Conservation (phyloP, 2,797 vertebrate species). For the Calcarius lapponicus region DNA sequence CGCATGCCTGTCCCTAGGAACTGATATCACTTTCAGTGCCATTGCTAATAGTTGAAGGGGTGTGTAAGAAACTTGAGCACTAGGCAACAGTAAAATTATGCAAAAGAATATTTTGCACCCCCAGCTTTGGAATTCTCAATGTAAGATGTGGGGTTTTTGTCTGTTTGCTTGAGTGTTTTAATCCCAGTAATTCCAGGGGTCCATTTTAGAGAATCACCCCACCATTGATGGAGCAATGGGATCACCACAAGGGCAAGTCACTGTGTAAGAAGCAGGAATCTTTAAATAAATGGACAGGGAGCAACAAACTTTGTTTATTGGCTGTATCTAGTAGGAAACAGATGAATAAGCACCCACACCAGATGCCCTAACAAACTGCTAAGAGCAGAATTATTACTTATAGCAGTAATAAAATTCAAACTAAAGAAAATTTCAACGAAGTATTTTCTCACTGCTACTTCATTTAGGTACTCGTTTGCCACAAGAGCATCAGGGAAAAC, state of each 20-base stretch:
- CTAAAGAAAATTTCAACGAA: neutral
- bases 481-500: neutral
- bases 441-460: neutral
- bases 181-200: neutral
- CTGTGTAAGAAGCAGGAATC: neutral
- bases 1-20: neutral
- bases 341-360: neutral
- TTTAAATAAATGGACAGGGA: neutral
- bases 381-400: neutral
- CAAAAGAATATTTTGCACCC: neutral
- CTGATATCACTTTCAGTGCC: neutral
- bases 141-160: neutral
- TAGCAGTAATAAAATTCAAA: neutral
- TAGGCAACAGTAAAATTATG: neutral
- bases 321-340: neutral
- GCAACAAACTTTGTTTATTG: neutral
- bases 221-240: neutral
- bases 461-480: neutral
- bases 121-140: neutral
- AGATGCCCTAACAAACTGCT: neutral
- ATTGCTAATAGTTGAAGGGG: neutral
- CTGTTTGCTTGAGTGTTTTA: neutral
- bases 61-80: neutral
- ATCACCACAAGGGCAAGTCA: neutral
- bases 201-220: neutral